Percentiles rank a stretch among this genome's conserved stretches.
These are phyloP conservation scores for Oligia fasciuncula DNA, from an alignment of 2,888 invertebrate genomes.

Conservation along the genomic window DNA sequence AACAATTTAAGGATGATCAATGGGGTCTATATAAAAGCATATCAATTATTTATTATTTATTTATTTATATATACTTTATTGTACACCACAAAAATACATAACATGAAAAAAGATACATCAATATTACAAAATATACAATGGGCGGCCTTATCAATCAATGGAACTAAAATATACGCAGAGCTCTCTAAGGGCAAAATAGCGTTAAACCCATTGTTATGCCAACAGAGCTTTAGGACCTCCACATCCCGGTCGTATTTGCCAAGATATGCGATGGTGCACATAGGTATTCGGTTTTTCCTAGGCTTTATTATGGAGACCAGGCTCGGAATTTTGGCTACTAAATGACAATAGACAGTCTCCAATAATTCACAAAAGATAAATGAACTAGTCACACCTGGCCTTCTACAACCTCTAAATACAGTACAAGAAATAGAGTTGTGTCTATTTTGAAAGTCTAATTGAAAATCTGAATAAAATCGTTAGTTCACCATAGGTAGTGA, in stretches of 20 bases:
- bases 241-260: constrained; percentile 48
- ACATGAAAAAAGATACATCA: no score
- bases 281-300: constrained; percentile 51
- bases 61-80: no score
- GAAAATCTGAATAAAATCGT: background rate
- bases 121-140: no score
- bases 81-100: no score
- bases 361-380: background rate
- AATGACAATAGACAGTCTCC: background rate
- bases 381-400: background rate
- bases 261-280: constrained; percentile 37
- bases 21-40: background rate
- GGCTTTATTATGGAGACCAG: constrained; percentile 14
- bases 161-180: background rate
- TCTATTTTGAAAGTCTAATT: background rate
- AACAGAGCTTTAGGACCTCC: constrained; percentile 8
- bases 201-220: constrained; percentile 28
- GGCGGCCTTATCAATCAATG: no score
- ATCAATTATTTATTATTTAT: background rate
- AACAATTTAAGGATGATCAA: background rate
- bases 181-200: constrained; percentile 14
- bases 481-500: background rate
- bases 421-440: background rate
- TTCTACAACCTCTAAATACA: background rate
- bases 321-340: constrained; percentile 44